Percentiles rank a stretch among this genome's conserved stretches.
Conservation (phyloP, 2,113 vertebrate species). For the Cavia porcellus region DNA sequence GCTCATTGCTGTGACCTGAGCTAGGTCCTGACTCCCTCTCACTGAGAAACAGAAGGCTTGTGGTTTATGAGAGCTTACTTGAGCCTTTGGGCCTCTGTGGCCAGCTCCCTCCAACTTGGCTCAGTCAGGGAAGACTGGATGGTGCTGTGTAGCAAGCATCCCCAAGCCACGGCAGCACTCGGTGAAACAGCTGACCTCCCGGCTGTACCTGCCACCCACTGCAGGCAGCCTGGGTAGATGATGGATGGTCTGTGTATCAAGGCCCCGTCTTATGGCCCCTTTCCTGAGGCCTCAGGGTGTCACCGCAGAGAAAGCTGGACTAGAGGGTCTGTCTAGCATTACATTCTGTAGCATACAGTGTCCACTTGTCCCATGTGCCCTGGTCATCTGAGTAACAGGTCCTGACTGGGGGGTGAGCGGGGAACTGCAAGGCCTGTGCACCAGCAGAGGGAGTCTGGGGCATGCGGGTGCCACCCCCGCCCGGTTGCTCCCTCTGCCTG, state of each 20-base stretch:
- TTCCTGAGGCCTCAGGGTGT: not conserved
- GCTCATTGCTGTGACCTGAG: too few relatives aligned
- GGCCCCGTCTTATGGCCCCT: not conserved
- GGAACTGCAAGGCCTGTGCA: not conserved
- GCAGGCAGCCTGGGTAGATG: not conserved
- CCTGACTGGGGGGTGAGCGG: not conserved
- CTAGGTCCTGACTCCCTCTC: accelerated
- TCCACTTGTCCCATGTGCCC: not conserved
- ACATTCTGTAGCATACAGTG: not conserved
- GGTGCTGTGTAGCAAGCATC: not conserved
- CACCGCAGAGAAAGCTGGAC: not conserved
- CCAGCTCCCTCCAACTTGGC: not conserved
- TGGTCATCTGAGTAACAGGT: not conserved
- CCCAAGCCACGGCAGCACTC: not conserved
- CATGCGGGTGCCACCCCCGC: accelerated
- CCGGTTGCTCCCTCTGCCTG: accelerated
- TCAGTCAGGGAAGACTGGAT: not conserved
- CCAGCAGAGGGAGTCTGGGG: not conserved
- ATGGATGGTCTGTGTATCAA: not conserved
- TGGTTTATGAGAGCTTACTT: not conserved
- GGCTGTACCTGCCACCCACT: not conserved
- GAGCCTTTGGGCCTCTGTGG: too few relatives aligned
- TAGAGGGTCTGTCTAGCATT: not conserved
- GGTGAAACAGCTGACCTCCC: too few relatives aligned
- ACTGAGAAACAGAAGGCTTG: not conserved